Conservation (phyloP, 2,113 vertebrate genomes). For the Cheirogaleus medius region DNA sequence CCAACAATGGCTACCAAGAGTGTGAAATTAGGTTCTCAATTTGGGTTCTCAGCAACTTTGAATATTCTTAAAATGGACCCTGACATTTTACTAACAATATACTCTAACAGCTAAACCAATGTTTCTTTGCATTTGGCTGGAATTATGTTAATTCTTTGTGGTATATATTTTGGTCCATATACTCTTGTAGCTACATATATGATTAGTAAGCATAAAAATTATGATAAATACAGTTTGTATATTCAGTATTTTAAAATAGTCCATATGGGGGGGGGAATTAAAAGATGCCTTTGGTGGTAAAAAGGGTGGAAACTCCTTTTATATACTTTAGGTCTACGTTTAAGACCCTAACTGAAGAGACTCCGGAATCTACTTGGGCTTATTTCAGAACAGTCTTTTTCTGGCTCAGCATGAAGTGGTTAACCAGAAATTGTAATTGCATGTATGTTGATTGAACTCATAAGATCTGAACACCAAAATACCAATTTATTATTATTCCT, state of each 20-base stretch:
- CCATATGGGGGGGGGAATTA: not conserved
- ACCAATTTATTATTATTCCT: not conserved
- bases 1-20: not conserved
- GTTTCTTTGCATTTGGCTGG: not conserved
- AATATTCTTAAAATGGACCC: slow-evolving; percentile 16
- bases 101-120: not conserved
- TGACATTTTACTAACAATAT: not conserved
- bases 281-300: not conserved
- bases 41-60: not conserved
- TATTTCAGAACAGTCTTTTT: slow-evolving; percentile 7
- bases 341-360: not conserved
- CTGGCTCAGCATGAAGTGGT: not conserved
- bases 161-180: slow-evolving; percentile 14
- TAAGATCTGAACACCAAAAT: not conserved
- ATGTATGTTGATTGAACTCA: not conserved
- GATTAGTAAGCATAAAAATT: slow-evolving; percentile 16
- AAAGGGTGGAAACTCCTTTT: not conserved
- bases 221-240: not conserved
- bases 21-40: not conserved
- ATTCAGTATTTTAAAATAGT: not conserved
- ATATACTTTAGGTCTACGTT: not conserved
- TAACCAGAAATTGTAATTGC: not conserved
- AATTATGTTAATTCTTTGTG: not conserved
- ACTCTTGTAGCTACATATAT: not conserved
- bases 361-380: not conserved